Evolutionary conservation across 2,797 vertebrate species (phyloP).

Genomic region (Eulemur coronatus): DNA sequence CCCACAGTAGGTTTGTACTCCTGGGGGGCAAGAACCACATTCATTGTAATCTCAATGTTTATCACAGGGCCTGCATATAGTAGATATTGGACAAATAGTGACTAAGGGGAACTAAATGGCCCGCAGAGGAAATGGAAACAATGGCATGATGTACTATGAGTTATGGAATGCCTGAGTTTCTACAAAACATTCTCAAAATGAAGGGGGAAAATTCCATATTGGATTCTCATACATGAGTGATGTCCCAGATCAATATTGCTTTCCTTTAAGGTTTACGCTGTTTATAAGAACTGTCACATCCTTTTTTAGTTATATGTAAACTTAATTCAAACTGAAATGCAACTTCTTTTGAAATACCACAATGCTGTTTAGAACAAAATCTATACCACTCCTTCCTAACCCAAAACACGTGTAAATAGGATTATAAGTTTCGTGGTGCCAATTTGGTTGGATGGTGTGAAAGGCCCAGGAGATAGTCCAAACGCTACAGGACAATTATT

Average conservation of each 20-base stretch:
- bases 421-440: neutral
- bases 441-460: neutral
- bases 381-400: neutral
- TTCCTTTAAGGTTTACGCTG: neutral
- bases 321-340: conserved; percentile 54
- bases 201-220: rapidly evolving
- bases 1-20: neutral
- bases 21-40: neutral
- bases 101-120: too few species aligned
- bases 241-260: neutral
- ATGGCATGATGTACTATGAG: rapidly evolving
- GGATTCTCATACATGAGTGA: rapidly evolving
- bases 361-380: neutral
- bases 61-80: neutral
- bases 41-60: rapidly evolving
- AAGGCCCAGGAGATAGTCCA: neutral
- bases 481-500: rapidly evolving
- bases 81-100: neutral
- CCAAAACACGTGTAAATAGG: conserved; percentile 38
- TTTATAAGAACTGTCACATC: neutral
- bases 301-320: neutral
- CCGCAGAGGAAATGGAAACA: neutral
- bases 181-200: rapidly evolving
- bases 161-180: neutral
- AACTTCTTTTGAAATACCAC: neutral